A percentile compares a stretch with the other conserved stretches of the same genome.
phyloP scores from a whole-genome alignment of 2,888 invertebrate species.

The Euclidia mi region DNA sequence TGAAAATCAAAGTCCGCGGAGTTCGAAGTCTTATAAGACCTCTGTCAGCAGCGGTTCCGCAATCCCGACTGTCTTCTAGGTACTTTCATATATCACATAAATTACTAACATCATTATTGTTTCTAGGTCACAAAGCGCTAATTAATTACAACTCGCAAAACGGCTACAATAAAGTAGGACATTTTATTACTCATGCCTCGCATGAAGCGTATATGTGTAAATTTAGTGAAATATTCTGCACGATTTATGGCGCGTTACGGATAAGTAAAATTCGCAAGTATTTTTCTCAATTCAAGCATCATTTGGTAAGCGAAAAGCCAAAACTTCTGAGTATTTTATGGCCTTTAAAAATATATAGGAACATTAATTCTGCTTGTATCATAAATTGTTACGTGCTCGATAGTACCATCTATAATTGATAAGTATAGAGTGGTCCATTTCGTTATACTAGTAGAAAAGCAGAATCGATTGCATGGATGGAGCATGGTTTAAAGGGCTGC shows the following conservation, averaged over 20 bases:
- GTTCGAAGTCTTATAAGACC: no score
- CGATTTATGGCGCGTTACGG: neutral
- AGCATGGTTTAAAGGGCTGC: no score
- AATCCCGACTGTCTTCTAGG: no score
- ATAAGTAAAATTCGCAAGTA: constrained; percentile 3
- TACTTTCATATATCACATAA: no score
- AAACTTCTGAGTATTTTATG: constrained; percentile 7
- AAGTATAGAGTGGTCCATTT: no score
- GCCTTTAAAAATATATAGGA: constrained; percentile 1
- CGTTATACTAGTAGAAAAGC: no score
- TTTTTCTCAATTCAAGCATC: constrained; percentile 8
- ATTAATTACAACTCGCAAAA: neutral
- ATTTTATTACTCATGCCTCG: neutral
- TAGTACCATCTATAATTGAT: neutral
- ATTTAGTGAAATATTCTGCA: neutral
- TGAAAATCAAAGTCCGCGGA: no score
- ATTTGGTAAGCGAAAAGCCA: neutral
- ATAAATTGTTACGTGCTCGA: neutral
- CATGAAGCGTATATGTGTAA: constrained; percentile 5
- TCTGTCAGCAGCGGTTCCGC: no score
- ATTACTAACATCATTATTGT: no score
- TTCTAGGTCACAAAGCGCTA: constrained; percentile 38
- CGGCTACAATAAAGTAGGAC: neutral
- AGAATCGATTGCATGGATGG: no score
- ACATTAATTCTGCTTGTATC: neutral